Base-by-base conservation (phyloP, 2,113 vertebrate species). In the Amphilophus citrinellus region DNA sequence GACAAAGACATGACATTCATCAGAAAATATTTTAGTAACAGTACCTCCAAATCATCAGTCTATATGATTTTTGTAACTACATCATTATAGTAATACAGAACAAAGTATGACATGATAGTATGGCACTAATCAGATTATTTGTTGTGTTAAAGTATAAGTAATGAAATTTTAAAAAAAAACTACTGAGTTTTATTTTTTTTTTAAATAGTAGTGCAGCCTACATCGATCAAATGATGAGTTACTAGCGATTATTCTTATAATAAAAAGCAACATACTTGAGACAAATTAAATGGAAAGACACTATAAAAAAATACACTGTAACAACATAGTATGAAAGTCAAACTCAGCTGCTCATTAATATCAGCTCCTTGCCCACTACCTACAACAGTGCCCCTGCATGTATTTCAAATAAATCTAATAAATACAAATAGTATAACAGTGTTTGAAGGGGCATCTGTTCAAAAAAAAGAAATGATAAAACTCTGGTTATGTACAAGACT, bases 381-480 rank as follows among this genome's bases (percentile, higher is more conserved):
- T 77, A 39, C 53, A 58, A 60, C 62, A 71, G 44, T 73, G 50
- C 63, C 42, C 76, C 39, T 35, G 58, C 22, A 5, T 32, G 24
- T 35, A 42, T 50, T 61, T 5, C 30, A 44, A 60, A 78, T 77
- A 61, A 73, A 76, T 84, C 30, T 84, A 87, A 92, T 94, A 90
- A 92, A 93, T 93, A 94, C 58, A 84, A 79, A 75, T 18, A 79
- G 20, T 20, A n/a, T 44, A 84, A 89, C 87, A 92, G 87, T 88
- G 89, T 93, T 83, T 82, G 59, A 86, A 47, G 66, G 65, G 80
- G 77, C 76, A 79, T 91, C 60, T 85, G 24, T 82, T 89, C 17
- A 35, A 4, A 66, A 61, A 61, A 53, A 22, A 30, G n/a, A 80
- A 2, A 78, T 7, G 18, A 75, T 73, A 59, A 37, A 56, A 79